Base-by-base conservation (phyloP, 2,888 invertebrate genomes). In the Dioctria linearis region DNA sequence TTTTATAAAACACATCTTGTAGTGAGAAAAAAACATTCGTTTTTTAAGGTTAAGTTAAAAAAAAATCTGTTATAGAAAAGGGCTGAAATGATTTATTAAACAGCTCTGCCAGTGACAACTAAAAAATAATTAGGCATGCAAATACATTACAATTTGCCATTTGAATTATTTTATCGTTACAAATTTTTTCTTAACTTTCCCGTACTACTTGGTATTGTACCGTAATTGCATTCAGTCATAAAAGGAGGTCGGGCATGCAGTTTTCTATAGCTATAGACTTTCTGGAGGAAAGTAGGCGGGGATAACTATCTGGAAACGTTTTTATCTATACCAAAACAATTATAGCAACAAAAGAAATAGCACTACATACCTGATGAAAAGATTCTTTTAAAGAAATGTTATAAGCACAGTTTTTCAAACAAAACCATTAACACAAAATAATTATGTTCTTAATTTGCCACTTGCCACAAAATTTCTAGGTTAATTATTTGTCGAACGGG, bases 191-290 rank as follows among this genome's bases (percentile, higher is more conserved):
- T 42, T 3, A 40, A 11, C 42, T 42, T 25, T 25, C 25, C 25
- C 25, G 25, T 25, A 11, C n/a, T 4, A 54, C 11, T 54, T 54
- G 11, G 39, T 69, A 37, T 37, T 51, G 51, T 69, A 69, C 37
- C 69, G 69, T 49, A 51, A 69, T 69, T 69, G 69, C 40, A 54
- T n/a, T 54, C 4, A 6, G 5, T 46, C 5, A 67, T 46, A 11
- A 51, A 69, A 69, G 69, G 51, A 69, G 69, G 69, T 69, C 69
- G 51, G 37, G n/a, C 51, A 69, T 69, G 69, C 51, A 69, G 25
- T 67, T 51, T 69, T 37, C 4, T 51, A 8, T 1, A 54, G 11
- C 25, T n/a, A n/a, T n/a, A 11, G 40, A 3, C 11, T 37, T n/a
- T 65, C 2, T 6, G 42, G 11, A 43, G 43, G 13, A 46, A 69